phyloP scores from a whole-genome alignment of 2,888 invertebrate genomes.

The Lasius platythorax region DNA sequence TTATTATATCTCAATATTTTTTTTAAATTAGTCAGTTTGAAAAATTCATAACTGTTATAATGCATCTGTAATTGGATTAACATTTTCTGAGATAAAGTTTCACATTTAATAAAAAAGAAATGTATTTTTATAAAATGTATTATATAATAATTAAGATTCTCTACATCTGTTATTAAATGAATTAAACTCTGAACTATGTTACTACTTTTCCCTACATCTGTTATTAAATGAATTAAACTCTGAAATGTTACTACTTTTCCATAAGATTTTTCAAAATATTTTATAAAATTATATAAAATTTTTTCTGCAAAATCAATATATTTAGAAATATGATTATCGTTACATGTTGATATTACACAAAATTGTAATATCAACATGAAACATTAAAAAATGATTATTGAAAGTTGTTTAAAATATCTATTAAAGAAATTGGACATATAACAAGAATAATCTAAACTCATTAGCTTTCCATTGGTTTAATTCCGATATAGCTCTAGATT shows the following conservation, averaged over 20 bases:
- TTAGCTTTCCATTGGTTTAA: too few species aligned
- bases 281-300: constrained; percentile 8
- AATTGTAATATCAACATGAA: constrained; percentile 5
- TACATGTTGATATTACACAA: background rate
- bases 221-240: too few species aligned
- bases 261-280: background rate
- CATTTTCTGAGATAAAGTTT: background rate
- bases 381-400: constrained; percentile 1
- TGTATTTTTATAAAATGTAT: constrained; percentile 25
- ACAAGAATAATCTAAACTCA: too few species aligned
- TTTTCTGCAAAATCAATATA: constrained; percentile 16
- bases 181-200: background rate
- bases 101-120: constrained; percentile 15
- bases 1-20: background rate
- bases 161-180: background rate
- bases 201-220: too few species aligned
- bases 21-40: background rate
- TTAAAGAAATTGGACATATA: background rate
- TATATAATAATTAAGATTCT: background rate
- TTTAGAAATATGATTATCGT: background rate
- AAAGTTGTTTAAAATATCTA: background rate
- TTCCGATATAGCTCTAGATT: too few species aligned
- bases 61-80: background rate
- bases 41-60: background rate
- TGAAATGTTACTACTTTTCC: background rate